Conservation (phyloP, 1,140 invertebrate species). For the Tetramorium parvispinum region DNA sequence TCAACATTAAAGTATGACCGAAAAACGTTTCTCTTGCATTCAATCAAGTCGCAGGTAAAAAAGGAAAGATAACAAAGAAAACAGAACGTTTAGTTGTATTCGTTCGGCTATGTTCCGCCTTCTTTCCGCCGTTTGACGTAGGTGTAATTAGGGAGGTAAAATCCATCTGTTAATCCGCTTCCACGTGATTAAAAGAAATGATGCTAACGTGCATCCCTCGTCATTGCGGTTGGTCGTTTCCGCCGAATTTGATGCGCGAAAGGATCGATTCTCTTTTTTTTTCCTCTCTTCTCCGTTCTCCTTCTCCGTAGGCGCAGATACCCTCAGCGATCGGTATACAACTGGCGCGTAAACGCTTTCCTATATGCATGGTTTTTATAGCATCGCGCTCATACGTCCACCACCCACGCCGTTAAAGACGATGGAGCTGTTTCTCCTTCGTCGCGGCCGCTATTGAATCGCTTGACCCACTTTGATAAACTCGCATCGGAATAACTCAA, state of each 20-base stretch:
- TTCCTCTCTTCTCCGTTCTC: not conserved
- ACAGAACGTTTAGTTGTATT: not conserved
- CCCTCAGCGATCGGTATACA: constrained; percentile 27
- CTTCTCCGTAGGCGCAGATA: not conserved
- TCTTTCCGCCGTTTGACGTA: not conserved
- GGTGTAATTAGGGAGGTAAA: constrained; percentile 32
- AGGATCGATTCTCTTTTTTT: constrained; percentile 1
- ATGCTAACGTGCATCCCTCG: not conserved
- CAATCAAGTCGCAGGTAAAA: not conserved
- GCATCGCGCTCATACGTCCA: constrained; percentile 49
- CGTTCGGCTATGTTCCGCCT: not conserved
- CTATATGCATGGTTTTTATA: constrained; percentile 34
- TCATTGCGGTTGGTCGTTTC: not conserved
- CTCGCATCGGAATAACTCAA: constrained; percentile 85
- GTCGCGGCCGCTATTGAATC: constrained; percentile 84
- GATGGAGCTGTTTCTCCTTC: constrained; percentile 73
- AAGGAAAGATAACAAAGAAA: not conserved
- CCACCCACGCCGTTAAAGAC: constrained; percentile 77
- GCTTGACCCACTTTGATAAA: constrained; percentile 86
- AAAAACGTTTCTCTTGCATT: not conserved
- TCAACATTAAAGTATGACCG: not conserved
- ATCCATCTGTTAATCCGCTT: constrained; percentile 15
- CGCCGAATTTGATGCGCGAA: not conserved
- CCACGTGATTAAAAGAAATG: constrained; percentile 45
- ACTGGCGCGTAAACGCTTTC: constrained; percentile 20